Conservation (phyloP, 2,113 vertebrate genomes). For the Aegotheles bennettii region DNA sequence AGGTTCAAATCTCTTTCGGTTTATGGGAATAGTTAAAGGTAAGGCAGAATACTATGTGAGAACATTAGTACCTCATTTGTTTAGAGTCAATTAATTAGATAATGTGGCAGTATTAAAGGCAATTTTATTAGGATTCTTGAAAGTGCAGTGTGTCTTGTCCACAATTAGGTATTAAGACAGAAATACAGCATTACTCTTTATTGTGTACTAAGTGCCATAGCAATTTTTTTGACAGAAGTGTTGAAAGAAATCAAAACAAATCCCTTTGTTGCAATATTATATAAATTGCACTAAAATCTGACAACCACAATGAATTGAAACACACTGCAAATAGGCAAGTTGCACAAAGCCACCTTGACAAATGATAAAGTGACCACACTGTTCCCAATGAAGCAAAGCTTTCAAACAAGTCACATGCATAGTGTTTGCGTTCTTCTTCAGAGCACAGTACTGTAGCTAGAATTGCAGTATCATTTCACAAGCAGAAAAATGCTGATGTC, state of each 20-base stretch:
- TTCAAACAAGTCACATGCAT: conserved; percentile 59
- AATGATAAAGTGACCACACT: conserved; percentile 25
- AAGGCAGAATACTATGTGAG: neutral
- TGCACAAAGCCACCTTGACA: conserved; percentile 19
- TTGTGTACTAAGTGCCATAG: conserved; percentile 56
- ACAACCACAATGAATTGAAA: conserved; percentile 12
- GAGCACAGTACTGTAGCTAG: neutral
- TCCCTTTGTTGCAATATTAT: conserved; percentile 15
- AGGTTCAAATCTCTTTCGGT: neutral
- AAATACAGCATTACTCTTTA: conserved; percentile 65
- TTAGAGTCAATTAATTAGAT: neutral
- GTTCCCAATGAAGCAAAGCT: conserved; percentile 65
- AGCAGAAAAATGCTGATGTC: neutral
- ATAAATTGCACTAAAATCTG: conserved; percentile 37
- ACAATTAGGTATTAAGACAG: conserved; percentile 25
- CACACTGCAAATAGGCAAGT: conserved; percentile 47
- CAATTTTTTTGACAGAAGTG: conserved; percentile 60
- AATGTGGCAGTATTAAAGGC: neutral
- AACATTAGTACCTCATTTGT: neutral
- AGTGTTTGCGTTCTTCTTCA: neutral
- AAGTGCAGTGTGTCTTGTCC: conserved; percentile 13
- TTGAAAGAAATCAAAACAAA: conserved; percentile 55
- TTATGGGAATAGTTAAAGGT: neutral
- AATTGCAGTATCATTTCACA: neutral
- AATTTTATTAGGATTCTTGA: conserved; percentile 30